Evolutionary conservation across 1,140 invertebrate species (phyloP).

Genomic region (Zaprionus africanus): DNA sequence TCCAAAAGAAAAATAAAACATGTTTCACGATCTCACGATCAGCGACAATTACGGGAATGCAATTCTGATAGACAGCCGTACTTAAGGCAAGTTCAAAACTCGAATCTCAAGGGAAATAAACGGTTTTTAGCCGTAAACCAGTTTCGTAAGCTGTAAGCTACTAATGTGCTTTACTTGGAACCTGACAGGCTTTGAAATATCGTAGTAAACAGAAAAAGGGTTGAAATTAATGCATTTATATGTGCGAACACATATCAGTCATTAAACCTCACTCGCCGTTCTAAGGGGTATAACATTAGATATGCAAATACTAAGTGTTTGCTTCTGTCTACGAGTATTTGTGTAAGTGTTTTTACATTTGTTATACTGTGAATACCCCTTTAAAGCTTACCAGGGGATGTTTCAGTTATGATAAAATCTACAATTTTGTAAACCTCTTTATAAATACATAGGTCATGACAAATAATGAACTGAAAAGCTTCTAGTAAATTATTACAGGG

Average conservation of each 20-base stretch:
- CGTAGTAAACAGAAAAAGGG: neutral
- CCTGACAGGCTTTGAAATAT: neutral
- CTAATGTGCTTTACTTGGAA: neutral
- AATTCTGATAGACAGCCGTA: neutral
- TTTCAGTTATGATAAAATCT: neutral
- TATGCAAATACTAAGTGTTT: neutral
- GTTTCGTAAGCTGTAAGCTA: neutral
- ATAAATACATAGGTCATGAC: too few relatives aligned
- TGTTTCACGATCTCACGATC: slow-evolving; percentile 38
- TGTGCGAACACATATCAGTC: neutral
- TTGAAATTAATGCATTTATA: neutral
- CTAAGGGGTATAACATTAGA: neutral
- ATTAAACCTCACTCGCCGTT: neutral
- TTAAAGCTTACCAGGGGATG: neutral
- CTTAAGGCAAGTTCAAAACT: neutral
- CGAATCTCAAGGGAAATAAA: slow-evolving; percentile 3
- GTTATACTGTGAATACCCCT: neutral
- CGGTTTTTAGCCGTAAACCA: neutral
- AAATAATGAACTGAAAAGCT: neutral
- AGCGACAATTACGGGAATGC: slow-evolving; percentile 38
- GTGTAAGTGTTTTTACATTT: neutral
- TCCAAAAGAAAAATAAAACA: slow-evolving; percentile 14
- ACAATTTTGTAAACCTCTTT: neutral
- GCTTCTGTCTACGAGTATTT: neutral
- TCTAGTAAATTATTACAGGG: neutral